phyloP scores from a whole-genome alignment of 2,113 vertebrate species.

The Sus scrofa region T2T-Sscrofa CM000812.6:71267001-71267500 shows the following conservation, averaged over 20 bases:
- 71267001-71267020: background rate
- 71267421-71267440: background rate
- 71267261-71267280: background rate
- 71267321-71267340: background rate
- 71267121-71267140: background rate
- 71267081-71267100: background rate
- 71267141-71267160: background rate
- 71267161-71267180: background rate
- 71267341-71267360: rapidly evolving
- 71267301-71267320: background rate
- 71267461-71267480: background rate
- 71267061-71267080: background rate
- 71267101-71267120: background rate
- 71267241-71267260: background rate
- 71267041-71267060: background rate
- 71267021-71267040: background rate
- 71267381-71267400: background rate
- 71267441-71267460: background rate
- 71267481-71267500: background rate
- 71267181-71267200: background rate
- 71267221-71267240: background rate
- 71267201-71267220: background rate
- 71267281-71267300: background rate
- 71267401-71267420: background rate
- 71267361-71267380: rapidly evolving